phyloP scores from a whole-genome alignment of 2,113 vertebrate genomes.

The Chloropsis cyanopogon region DNA sequence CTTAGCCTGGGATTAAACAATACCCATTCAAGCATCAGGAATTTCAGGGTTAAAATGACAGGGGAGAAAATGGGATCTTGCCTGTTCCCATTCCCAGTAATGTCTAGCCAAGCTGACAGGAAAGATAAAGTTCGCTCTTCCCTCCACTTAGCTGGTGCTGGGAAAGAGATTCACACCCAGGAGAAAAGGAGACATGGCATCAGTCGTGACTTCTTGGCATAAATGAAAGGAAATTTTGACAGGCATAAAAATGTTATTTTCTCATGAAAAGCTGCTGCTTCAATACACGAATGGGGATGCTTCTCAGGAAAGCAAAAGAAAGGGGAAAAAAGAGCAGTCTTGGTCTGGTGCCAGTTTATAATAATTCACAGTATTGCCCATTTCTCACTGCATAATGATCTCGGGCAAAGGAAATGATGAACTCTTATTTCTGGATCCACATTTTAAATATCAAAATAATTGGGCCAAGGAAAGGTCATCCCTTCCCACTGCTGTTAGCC shows the following conservation, averaged over 20 bases:
- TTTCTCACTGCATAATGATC: constrained; percentile 49
- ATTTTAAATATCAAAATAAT: constrained; percentile 49
- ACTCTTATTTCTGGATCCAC: background rate
- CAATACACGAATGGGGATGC: background rate
- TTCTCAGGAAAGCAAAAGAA: background rate
- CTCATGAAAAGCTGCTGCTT: constrained; percentile 43
- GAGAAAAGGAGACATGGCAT: constrained; percentile 47
- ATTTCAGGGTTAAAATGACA: constrained; percentile 36
- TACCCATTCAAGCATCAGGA: background rate
- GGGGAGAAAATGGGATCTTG: constrained; percentile 15
- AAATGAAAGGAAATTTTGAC: constrained; percentile 67
- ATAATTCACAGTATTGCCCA: constrained; percentile 25
- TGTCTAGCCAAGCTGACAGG: constrained; percentile 49
- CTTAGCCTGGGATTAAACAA: background rate
- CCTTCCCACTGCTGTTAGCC: background rate
- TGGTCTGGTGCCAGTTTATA: background rate
- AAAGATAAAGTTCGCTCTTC: constrained; percentile 43
- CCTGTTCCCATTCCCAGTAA: background rate
- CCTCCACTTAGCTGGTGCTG: constrained; percentile 20
- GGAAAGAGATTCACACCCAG: background rate
- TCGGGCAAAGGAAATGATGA: background rate
- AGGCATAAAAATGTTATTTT: constrained; percentile 66
- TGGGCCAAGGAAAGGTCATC: constrained; percentile 9
- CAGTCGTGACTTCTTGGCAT: constrained; percentile 48
- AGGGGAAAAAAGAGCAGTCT: background rate